These are phyloP conservation scores for Rhinolophus sinicus DNA, from an alignment of 2,113 vertebrate species.

Conservation along the genomic window DNA sequence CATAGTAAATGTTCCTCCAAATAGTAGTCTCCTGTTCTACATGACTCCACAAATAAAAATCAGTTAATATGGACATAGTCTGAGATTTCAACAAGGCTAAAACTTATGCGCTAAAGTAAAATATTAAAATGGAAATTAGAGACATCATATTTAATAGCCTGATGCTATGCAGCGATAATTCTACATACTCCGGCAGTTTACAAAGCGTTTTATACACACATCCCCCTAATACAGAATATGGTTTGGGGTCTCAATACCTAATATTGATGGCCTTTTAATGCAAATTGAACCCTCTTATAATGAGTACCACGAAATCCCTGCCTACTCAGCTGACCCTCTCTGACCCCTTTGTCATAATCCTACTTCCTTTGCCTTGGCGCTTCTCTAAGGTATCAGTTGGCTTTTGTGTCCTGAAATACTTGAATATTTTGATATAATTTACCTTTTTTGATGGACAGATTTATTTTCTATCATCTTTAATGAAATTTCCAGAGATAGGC, in stretches of 20 bases:
- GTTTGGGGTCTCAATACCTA: background rate
- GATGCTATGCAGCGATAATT: background rate
- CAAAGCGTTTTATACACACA: background rate
- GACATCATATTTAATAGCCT: background rate
- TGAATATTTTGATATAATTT: constrained; percentile 69
- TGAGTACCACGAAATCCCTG: constrained; percentile 28
- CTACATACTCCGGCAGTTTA: background rate
- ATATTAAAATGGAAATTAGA: background rate
- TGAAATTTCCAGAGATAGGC: constrained; percentile 35
- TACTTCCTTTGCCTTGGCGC: constrained; percentile 75
- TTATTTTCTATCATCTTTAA: constrained; percentile 63
- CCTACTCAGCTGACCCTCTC: constrained; percentile 46
- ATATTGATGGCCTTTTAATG: background rate
- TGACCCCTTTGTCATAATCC: constrained; percentile 72
- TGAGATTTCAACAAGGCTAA: background rate
- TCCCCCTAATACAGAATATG: background rate
- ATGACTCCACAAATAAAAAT: background rate
- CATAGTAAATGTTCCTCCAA: background rate
- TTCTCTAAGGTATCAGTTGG: constrained; percentile 69
- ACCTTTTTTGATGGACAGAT: constrained; percentile 14
- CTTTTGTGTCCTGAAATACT: constrained; percentile 76
- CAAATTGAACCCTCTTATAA: constrained; percentile 38
- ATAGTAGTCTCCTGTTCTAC: background rate
- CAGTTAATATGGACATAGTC: background rate
- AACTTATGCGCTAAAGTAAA: background rate